Evolutionary conservation across 2,113 vertebrate genomes (phyloP), one percentile per base, ranked within the genome.

Genomic region (Thamnaconus septentrionalis): DNA sequence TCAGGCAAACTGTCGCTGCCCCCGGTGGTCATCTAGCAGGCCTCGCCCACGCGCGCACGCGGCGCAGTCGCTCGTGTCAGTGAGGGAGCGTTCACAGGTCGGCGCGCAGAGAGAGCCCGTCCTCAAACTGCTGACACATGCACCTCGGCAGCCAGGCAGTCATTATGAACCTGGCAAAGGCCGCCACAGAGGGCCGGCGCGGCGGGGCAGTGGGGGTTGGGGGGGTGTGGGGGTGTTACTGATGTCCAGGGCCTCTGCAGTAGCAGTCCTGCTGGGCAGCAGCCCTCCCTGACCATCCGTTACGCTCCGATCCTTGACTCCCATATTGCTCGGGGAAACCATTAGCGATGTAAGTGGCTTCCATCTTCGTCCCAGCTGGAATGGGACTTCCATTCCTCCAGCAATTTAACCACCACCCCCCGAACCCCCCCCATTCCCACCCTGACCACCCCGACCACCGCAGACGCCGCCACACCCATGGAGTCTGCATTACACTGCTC

Each of bases 121-220:
- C 85, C 85, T 78, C 59, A 87, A 88, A 87, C 0, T 82, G 88
- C 88, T 89, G 90, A 89, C 84, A 87, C 84, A 87, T 80, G 86
- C 84, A 63, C 64, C 75, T 76, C 74, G 41, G 77, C 73, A 65
- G 79, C 41, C 54, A 71, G 73, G 82, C 76, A 84, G 75, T 85
- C 86, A 88, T 90, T 88, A 88, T 3, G n/a, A 71, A 76, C 57
- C 80, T 85, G 87, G 84, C 88, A 80, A 70, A 61, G 18, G 65
- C 70, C 64, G 61, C 64, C 8, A 61, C 74, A 73, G 75, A 63
- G 18, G 7, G 71, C 70, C 66, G 5, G 66, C 31, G 79, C 82
- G 78, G 56, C 84, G 56, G 74, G 75, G 75, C 79, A 61, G 55
- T 41, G 66, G 67, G 40, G 69, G 76, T 31, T 31, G 18, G 18